Evolutionary conservation across 2,113 vertebrate genomes (phyloP).

Genomic region (Nanorana parkeri): DNA sequence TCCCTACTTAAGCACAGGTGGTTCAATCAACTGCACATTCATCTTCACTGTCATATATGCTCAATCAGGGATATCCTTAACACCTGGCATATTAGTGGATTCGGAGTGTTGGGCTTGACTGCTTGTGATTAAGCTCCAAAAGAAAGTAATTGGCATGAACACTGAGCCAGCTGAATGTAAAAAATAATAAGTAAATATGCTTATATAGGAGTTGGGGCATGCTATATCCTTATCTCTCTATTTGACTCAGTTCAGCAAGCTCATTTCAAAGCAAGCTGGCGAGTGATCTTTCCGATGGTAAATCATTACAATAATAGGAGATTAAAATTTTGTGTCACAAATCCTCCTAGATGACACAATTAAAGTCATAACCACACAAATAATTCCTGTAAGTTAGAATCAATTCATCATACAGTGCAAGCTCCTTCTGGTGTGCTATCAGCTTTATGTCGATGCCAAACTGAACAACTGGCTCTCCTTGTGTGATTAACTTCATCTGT

Average conservation of each 20-base stretch:
- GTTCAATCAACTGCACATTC: conserved; percentile 37
- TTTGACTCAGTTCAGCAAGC: not conserved
- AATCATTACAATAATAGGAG: conserved; percentile 58
- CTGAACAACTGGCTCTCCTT: conserved; percentile 61
- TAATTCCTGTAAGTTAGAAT: conserved; percentile 66
- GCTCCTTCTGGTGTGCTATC: conserved; percentile 60
- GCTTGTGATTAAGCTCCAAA: conserved; percentile 1
- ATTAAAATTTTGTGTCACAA: conserved; percentile 65
- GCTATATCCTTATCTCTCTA: not conserved
- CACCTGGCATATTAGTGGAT: conserved; percentile 33
- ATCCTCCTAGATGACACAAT: conserved; percentile 60
- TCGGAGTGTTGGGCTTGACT: not conserved
- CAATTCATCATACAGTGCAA: conserved; percentile 60
- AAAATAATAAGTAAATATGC: not conserved
- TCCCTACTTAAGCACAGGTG: conserved; percentile 24
- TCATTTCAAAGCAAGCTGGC: not conserved
- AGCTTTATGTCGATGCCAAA: conserved; percentile 63
- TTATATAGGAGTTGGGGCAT: not conserved
- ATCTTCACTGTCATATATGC: conserved; percentile 34
- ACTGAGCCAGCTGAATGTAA: not conserved
- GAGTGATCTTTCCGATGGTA: not conserved
- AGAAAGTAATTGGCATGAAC: conserved; percentile 1
- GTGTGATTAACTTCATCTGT: conserved; percentile 58
- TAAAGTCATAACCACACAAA: conserved; percentile 63
- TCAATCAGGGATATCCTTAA: conserved; percentile 41